phyloP scores from a whole-genome alignment of 2,888 invertebrate genomes.

The Neocrepidodera transversa region DNA sequence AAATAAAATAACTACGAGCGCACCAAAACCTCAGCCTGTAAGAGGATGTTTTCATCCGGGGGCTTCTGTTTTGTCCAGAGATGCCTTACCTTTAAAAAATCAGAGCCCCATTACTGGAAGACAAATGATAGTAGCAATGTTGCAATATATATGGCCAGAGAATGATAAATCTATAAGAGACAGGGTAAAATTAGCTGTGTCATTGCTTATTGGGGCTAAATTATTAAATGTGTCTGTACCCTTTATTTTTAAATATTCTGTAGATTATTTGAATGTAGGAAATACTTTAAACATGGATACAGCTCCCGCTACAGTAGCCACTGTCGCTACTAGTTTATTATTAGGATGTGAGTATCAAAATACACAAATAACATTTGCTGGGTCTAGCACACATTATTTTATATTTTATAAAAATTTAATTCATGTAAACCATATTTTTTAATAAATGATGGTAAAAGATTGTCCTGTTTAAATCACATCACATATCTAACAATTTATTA shows the following conservation, averaged over 20 bases:
- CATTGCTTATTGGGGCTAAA: slow-evolving; percentile 83
- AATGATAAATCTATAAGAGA: slow-evolving; percentile 77
- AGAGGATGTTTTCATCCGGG: slow-evolving; percentile 94
- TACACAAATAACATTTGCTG: too few relatives aligned
- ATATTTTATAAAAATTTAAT: too few relatives aligned
- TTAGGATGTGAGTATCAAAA: slow-evolving; percentile 90
- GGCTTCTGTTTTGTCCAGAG: slow-evolving; percentile 65
- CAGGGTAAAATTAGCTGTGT: slow-evolving; percentile 83
- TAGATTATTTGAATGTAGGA: slow-evolving; percentile 83
- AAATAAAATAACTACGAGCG: slow-evolving; percentile 47
- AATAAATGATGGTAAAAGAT: too few relatives aligned
- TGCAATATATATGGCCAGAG: slow-evolving; percentile 95
- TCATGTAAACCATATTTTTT: too few relatives aligned
- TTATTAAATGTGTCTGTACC: slow-evolving; percentile 91
- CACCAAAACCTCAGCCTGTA: slow-evolving; percentile 61
- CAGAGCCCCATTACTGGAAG: slow-evolving; percentile 68
- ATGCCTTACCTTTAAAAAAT: slow-evolving; percentile 66
- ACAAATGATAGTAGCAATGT: slow-evolving; percentile 88
- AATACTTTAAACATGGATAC: slow-evolving; percentile 74
- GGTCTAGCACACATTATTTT: too few relatives aligned
- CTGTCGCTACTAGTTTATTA: slow-evolving; percentile 80
- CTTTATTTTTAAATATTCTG: slow-evolving; percentile 92
- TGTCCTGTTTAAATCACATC: too few relatives aligned
- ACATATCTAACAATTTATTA: too few relatives aligned
- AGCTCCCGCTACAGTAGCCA: slow-evolving; percentile 80